Percentiles rank a stretch among this genome's conserved stretches.
Conservation (phyloP, 1,140 invertebrate species). For the Thalassaphorura encarpata region DNA sequence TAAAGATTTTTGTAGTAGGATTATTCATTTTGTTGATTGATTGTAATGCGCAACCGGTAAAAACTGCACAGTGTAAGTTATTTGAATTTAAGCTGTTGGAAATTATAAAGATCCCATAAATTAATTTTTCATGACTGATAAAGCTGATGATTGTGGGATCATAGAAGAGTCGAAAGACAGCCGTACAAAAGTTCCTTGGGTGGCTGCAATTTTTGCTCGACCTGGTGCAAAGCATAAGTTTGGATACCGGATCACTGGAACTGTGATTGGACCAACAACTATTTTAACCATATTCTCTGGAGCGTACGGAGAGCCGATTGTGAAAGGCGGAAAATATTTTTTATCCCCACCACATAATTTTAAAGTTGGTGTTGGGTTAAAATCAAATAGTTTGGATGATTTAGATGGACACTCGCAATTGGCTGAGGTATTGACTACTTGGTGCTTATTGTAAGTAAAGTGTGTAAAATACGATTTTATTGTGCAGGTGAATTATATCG, state of each 20-base stretch:
- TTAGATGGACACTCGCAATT: conserved; percentile 10
- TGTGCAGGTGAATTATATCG: conserved; percentile 10
- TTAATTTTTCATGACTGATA: too few relatives aligned
- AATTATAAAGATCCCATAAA: too few relatives aligned
- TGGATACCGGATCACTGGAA: neutral
- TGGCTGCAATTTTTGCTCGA: conserved; percentile 6
- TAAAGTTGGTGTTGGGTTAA: conserved; percentile 6
- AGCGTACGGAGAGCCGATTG: conserved; percentile 5
- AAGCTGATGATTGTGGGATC: conserved; percentile 18
- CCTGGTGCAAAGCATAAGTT: neutral
- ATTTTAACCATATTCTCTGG: conserved; percentile 16
- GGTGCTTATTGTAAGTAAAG: neutral
- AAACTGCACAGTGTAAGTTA: too few relatives aligned
- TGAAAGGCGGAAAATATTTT: neutral
- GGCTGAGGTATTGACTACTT: neutral
- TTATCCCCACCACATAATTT: neutral
- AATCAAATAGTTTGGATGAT: conserved; percentile 4
- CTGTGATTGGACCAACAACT: conserved; percentile 15
- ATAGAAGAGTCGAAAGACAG: conserved; percentile 2
- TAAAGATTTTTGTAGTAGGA: too few relatives aligned
- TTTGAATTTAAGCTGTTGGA: too few relatives aligned
- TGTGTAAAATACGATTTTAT: neutral
- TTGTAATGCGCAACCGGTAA: too few relatives aligned
- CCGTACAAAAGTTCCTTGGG: conserved; percentile 17
- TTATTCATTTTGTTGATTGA: too few relatives aligned